Conservation (phyloP, 2,797 vertebrate genomes). For the Alouatta caraya region DNA sequence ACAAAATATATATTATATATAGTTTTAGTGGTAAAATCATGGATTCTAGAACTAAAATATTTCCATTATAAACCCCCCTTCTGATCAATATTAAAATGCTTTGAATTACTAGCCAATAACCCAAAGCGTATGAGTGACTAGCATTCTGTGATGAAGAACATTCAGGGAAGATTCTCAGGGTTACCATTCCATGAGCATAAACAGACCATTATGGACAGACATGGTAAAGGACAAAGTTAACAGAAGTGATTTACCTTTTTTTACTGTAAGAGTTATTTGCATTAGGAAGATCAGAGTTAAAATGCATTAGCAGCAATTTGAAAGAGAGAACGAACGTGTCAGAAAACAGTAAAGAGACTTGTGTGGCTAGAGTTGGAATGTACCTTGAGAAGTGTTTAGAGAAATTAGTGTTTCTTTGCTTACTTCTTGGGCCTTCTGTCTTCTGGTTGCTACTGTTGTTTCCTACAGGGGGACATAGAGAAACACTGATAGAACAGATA, state of each 20-base stretch:
- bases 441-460: neutral
- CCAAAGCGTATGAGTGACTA: neutral
- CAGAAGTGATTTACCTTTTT: neutral
- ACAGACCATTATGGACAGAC: neutral
- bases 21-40: neutral
- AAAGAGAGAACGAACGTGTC: neutral
- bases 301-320: neutral
- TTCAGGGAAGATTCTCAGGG: neutral
- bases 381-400: neutral
- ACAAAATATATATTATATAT: too few species aligned
- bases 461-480: neutral
- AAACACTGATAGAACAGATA: neutral
- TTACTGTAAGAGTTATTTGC: neutral
- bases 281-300: neutral
- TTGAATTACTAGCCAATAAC: neutral
- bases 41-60: neutral
- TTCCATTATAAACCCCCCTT: neutral
- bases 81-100: neutral
- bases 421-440: neutral
- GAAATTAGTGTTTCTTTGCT: neutral
- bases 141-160: neutral
- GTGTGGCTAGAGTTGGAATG: neutral
- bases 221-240: neutral
- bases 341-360: neutral
- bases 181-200: fast-evolving